Base-by-base conservation (phyloP, 2,113 vertebrate genomes). In the Otolemur garnettii region DNA sequence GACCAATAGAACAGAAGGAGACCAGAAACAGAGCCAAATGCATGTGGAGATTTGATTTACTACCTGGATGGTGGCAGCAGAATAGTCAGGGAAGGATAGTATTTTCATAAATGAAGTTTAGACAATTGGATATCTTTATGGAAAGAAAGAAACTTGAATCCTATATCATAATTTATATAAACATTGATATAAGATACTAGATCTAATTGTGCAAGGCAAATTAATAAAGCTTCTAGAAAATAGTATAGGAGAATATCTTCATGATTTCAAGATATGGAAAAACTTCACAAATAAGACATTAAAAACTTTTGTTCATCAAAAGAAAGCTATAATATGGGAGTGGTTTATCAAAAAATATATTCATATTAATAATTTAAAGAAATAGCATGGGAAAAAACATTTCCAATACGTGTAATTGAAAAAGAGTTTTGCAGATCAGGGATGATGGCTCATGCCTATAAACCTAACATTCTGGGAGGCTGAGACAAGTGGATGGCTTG, bases 151-250 rank as follows among this genome's bases (percentile, higher is more conserved):
- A 68, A 68, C 57, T 72, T 33, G 19, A 94, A 33, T 19, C 26
- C 26, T n/a, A 42, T 28, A 5, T 80, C 60, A 74, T n/a, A 87
- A 80, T 59, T 91, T 91, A 53, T 4, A 21, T 22, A 66, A 87
- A n/a, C 0, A 0, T 42, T 53, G 42, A 30, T 75, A 55, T 62
- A 8, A 69, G 5, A 38, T 90, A 84, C 35, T 60, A 10, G 83
- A 84, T 69, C 22, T 66, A 59, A 45, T 28, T 30, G 50, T 90
- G 60, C 45, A 38, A 64, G 19, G 26, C 12, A 71, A 71, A 72
- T 72, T 81, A 72, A 30, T 62, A 87, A 71, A 80, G 4, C 38
- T 79, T 82, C 77, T 60, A 71, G 24, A 85, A 86, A 91, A 91
- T 8, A 42, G 42, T 3, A 21, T 62, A 50, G 81, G 55, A 33